Percentiles rank a stretch among this genome's conserved stretches.
phyloP scores from a whole-genome alignment of 2,797 vertebrate species.

The Acrossocheilus wenchowensis region DNA sequence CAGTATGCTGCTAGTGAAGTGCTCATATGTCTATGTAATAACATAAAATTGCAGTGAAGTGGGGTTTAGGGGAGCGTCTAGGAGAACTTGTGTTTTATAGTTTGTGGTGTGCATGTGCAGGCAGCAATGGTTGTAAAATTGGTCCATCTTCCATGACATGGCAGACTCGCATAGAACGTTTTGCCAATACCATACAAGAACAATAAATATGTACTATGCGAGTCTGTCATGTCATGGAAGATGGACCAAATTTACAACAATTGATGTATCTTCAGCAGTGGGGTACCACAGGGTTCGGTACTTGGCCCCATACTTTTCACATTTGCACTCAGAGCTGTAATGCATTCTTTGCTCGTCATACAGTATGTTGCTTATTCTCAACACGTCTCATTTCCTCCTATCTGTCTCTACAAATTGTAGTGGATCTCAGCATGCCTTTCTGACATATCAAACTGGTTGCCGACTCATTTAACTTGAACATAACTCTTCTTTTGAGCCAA shows the following conservation, averaged over 20 bases:
- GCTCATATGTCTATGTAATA: slow-evolving; percentile 2
- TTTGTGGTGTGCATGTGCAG: not conserved
- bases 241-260: not conserved
- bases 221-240: not conserved
- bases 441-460: not conserved
- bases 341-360: not conserved
- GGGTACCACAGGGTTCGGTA: not conserved
- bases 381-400: not conserved
- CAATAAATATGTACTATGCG: not conserved
- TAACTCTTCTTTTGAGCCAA: not conserved
- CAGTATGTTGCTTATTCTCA: not conserved
- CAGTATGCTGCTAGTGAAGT: not conserved
- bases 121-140: not conserved
- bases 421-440: not conserved
- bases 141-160: not conserved
- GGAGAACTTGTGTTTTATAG: not conserved
- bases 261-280: not conserved
- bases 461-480: not conserved
- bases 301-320: not conserved
- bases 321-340: not conserved
- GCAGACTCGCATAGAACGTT: not conserved
- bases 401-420: not conserved
- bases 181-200: not conserved
- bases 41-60: not conserved
- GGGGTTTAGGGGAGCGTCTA: not conserved